Evolutionary conservation across 2,888 invertebrate species (phyloP), one percentile per base, ranked within the genome.

Genomic region (Heliconius hortense): DNA sequence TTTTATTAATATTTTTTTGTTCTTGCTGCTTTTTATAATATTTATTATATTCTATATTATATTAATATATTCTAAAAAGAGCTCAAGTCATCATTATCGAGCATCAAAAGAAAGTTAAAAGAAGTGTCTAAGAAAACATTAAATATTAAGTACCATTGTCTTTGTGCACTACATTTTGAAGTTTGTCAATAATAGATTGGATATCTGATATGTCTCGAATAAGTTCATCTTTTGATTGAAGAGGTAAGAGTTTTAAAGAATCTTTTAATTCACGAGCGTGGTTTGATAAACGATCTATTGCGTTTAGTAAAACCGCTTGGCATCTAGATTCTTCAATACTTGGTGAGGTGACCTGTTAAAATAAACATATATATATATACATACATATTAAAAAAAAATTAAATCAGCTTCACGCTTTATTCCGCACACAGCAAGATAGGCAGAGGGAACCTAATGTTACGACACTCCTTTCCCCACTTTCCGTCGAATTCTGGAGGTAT

Each of bases 271-370:
- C 79, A 4, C 66, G n/a, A 8, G 81, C 78, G 0, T 81, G 69
- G 0, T 79, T 56, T 0, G 83, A 80, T 26, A 86, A 78, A 5
- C 77, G 74, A 53, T 82, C 81, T 0, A 83, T 77, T 5, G 84
- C 73, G 0, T 80, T 76, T 28, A 81, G 62, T n/a, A 88, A 77
- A 0, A 79, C 74, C 1, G 77, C 70, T 67, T 82, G 83, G 76
- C 87, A 87, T 8, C 78, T 72, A 0, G 83, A 77, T 0, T 84
- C 78, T 0, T 75, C 62, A 1, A 87, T 83, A 11, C 81, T 82
- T 7, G 82, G 76, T 0, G 82, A 82, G 28, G 85, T 85, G 43
- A 86, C 76, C 88, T 88, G 76, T 4, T n/a, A n/a, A n/a, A n/a
- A n/a, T n/a, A 83, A 75, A 5, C 83, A 72, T 0, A 82, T 26